These are phyloP conservation scores for Drosophila borborema DNA, from an alignment of 2,888 invertebrate genomes.

Conservation along the genomic window DNA sequence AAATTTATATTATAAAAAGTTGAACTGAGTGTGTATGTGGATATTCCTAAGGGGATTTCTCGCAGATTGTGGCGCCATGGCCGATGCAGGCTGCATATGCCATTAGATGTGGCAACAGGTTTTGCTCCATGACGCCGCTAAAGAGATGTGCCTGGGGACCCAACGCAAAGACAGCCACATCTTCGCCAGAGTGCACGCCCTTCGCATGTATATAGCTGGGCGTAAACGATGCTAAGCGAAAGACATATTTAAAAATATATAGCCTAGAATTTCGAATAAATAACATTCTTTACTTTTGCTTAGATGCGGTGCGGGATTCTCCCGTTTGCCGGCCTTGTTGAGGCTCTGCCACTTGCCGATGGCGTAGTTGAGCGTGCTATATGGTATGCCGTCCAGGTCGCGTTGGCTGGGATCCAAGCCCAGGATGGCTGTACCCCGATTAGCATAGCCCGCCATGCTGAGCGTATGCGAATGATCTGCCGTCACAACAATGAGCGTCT, in stretches of 20 bases:
- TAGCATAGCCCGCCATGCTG: constrained; percentile 90
- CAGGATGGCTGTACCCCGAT: constrained; percentile 86
- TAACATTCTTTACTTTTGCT: constrained; percentile 53
- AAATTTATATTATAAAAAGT: constrained; percentile 34
- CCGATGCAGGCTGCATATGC: constrained; percentile 91
- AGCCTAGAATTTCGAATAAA: not conserved
- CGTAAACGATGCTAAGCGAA: constrained; percentile 58
- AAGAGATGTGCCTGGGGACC: constrained; percentile 93
- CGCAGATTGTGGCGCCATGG: constrained; percentile 82
- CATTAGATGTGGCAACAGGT: constrained; percentile 90
- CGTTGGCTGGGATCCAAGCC: constrained; percentile 80
- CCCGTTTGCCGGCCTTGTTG: constrained; percentile 63
- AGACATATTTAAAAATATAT: not conserved
- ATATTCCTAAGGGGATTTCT: not conserved
- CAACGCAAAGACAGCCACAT: constrained; percentile 91
- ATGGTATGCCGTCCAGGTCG: constrained; percentile 85
- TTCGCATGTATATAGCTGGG: constrained; percentile 81
- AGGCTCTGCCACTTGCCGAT: constrained; percentile 87
- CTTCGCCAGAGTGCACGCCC: constrained; percentile 92
- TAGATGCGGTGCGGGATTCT: constrained; percentile 63
- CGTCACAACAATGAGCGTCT: constrained; percentile 92
- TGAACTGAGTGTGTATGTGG: not conserved
- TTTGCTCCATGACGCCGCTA: constrained; percentile 91
- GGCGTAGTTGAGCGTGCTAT: constrained; percentile 90
- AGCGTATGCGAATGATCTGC: constrained; percentile 92